These are phyloP conservation scores for Galeopterus variegatus DNA, from an alignment of 2,113 vertebrate genomes.

Conservation along the genomic window DNA sequence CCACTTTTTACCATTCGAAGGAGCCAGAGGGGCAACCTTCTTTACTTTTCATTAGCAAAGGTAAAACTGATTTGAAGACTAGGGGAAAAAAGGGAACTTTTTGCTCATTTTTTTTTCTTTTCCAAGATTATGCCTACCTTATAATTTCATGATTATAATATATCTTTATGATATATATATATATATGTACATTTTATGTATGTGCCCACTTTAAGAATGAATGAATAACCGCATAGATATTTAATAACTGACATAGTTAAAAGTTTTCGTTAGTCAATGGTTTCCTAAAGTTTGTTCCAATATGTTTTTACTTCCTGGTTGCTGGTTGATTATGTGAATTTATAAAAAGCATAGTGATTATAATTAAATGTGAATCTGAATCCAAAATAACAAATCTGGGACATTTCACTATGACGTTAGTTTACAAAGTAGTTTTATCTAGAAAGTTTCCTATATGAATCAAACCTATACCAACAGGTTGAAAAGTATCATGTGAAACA, in stretches of 20 bases:
- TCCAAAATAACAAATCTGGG: not conserved
- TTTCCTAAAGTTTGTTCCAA: not conserved
- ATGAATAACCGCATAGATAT: not conserved
- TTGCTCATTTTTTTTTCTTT: not conserved
- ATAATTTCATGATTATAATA: not conserved
- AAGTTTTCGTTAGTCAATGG: not conserved
- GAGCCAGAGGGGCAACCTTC: not conserved
- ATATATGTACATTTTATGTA: not conserved
- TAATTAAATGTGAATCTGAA: not conserved
- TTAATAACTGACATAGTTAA: not conserved
- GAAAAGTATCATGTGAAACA: not conserved
- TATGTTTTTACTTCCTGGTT: not conserved
- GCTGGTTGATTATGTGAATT: not conserved
- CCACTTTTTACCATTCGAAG: not conserved
- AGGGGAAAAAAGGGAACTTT: not conserved
- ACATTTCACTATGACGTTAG: not conserved
- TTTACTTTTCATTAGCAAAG: constrained; percentile 39
- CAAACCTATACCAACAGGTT: not conserved
- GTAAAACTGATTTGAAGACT: constrained; percentile 23
- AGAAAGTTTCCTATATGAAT: not conserved
- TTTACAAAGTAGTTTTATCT: not conserved
- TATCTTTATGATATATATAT: not conserved
- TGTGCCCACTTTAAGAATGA: not conserved
- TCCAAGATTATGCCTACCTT: not conserved
- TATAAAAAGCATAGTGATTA: not conserved